Base-by-base conservation (phyloP, 2,797 vertebrate genomes). In the Coregonus ussuriensis region DNA sequence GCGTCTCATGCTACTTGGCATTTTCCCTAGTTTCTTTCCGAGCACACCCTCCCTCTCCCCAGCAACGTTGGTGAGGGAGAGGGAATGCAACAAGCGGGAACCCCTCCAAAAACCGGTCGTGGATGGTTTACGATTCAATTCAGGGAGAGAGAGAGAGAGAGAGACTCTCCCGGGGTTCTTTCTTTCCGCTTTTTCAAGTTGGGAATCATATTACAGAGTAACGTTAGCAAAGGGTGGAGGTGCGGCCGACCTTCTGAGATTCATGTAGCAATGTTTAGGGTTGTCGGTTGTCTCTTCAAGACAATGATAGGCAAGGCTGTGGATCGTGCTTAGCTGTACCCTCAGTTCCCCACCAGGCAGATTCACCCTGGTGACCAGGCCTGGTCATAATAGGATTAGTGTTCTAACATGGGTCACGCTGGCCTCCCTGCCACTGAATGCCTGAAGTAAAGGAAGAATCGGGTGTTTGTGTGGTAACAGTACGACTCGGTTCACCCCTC, bases 81-180 rank as follows among this genome's bases (percentile, higher is more conserved):
- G 29, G 53, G 71, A 72, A 56, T 56, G 71, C 21, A 7, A 21
- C 6, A 33, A 59, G 53, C 15, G 31, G 29, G 14, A 14, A 35
- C 11, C 3, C 4, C 21, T 29, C 47, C n/a, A 52, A 13, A 29
- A 52, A 52, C n/a, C 54, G 11, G 29, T 9, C 4, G 6, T 37
- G 54, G 4, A 37, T 9, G 53, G 6, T n/a, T 59, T 4, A 35
- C 41, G 54, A 77, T 74, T 5, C 59, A 41, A 25, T 29, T 11
- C 21, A 65, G 16, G 11, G 59, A 66, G 83, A 82, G 51, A 79
- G 74, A 77, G 68, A 80, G 79, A 21, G 21, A 21, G 21, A 21
- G 72, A 72, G 41, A 53, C 14, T 47, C 41, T 47, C 9, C 9
- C 41, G 31, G 4, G 29, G 11, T 67, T 35, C 65, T 67, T 16